Base-by-base conservation (phyloP, 2,113 vertebrate genomes). In the Triplophysa siluroides region DNA sequence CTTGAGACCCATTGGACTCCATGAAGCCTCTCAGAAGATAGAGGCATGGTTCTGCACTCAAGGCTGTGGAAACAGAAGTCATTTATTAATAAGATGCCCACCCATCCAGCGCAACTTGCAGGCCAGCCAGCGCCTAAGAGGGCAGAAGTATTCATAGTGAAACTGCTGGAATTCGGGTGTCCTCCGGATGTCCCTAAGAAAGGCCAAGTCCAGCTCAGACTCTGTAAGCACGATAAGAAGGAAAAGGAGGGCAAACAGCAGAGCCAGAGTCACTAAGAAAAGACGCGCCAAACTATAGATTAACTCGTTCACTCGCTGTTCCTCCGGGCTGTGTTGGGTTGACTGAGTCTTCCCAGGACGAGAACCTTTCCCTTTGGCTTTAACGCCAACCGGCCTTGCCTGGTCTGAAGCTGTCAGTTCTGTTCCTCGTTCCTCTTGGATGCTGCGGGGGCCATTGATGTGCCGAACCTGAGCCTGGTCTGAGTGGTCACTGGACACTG, bases 111-210 rank as follows among this genome's bases (percentile, higher is more conserved):
- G 94, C 87, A 98, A 84, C 93, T 97, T 97, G 94, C 97, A 99
- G 92, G 96, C 95, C 91, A 98, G 92, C 97, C 97, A 99, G 92
- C 96, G 95, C 92, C 97, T 95, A 92, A 98, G 95, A 87, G 97
- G 97, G 92, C 96, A 98, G 94, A 98, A 98, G 92, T 98, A 98
- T 90, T 96, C 95, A 90, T 97, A 95, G 93, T 99, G 97, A 90
- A 99, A 97, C 84, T 98, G 96, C 93, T 98, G 95, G 90, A 99
- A 99, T 89, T 98, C 96, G 0, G 97, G 96, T 64, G 96, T 98
- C 91, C 96, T 95, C 82, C 97, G 96, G 89, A 98, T 98, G 94
- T 98, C 96, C 11, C 95, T 96, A 89, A 99, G 94, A 94, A 98
- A 96, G 88, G 96, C 94, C 87, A 96, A 91, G 91, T 99, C 97